phyloP scores from a whole-genome alignment of 2,797 vertebrate genomes.

The Lepilemur septentrionalis region DNA sequence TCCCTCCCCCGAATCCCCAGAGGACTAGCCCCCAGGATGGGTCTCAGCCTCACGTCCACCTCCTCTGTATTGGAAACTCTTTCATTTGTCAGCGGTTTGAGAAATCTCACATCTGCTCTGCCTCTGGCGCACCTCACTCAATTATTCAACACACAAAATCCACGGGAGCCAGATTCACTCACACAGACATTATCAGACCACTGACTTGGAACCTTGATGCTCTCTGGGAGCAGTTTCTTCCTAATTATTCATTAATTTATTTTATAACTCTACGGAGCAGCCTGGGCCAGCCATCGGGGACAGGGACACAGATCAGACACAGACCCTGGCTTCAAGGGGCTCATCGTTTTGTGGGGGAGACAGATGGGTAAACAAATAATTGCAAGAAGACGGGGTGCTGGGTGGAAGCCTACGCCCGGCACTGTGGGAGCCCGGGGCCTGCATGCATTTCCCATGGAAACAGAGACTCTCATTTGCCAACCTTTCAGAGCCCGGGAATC shows the following conservation, averaged over 20 bases:
- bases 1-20: neutral
- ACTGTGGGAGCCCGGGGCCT: neutral
- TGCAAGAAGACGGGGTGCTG: neutral
- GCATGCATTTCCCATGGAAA: neutral
- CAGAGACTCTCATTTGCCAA: neutral
- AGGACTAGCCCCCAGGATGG: neutral
- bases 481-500: neutral
- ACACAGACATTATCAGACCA: neutral
- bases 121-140: conserved; percentile 9
- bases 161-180: neutral
- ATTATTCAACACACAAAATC: conserved; percentile 25
- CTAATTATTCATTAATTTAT: conserved; percentile 44
- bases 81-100: neutral
- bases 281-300: neutral
- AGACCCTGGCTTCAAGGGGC: neutral
- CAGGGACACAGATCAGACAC: neutral
- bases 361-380: neutral
- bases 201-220: neutral
- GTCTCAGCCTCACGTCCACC: rapidly evolving
- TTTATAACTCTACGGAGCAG: neutral
- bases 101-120: neutral
- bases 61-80: neutral
- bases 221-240: neutral
- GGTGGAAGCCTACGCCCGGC: rapidly evolving
- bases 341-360: neutral